Percentiles rank a stretch among this genome's conserved stretches.
Evolutionary conservation across 2,888 invertebrate species (phyloP).

Genomic region (Andrena fulva): DNA sequence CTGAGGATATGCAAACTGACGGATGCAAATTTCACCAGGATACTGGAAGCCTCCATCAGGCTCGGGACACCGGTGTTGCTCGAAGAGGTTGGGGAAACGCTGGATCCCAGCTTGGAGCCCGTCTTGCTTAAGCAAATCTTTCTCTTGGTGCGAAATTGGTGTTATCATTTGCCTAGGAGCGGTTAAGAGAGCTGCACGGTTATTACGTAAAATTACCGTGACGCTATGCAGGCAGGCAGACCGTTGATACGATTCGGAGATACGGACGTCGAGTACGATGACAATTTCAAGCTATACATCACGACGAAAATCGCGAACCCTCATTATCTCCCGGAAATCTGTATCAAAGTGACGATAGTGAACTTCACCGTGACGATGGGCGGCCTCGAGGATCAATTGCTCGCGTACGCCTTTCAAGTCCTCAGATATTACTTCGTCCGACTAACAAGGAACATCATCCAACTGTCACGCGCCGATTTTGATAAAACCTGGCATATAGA

Average conservation of each 20-base stretch:
- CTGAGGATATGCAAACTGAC: slow-evolving; percentile 92
- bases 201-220: not conserved
- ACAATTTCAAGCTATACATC: slow-evolving; percentile 94
- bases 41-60: slow-evolving; percentile 92
- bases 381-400: slow-evolving; percentile 95
- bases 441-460: no score
- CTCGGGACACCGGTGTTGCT: slow-evolving; percentile 94
- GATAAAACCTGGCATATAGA: no score
- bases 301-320: slow-evolving; percentile 97
- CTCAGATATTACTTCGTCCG: no score
- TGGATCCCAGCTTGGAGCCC: slow-evolving; percentile 95
- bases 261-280: slow-evolving; percentile 95
- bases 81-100: slow-evolving; percentile 94
- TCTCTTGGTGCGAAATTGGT: slow-evolving; percentile 86
- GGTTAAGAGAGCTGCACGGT: not conserved
- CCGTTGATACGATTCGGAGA: slow-evolving; percentile 94
- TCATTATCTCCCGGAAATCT: slow-evolving; percentile 96
- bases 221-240: slow-evolving; percentile 88
- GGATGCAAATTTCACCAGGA: slow-evolving; percentile 90
- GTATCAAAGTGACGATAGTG: slow-evolving; percentile 96
- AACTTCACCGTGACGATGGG: slow-evolving; percentile 96
- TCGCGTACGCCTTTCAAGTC: slow-evolving; percentile 87
- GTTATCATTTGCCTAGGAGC: not conserved
- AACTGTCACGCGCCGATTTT: no score
- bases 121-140: slow-evolving; percentile 93